Evolutionary conservation across 2,113 vertebrate species (phyloP).

Genomic region (Indicator maculatus): DNA sequence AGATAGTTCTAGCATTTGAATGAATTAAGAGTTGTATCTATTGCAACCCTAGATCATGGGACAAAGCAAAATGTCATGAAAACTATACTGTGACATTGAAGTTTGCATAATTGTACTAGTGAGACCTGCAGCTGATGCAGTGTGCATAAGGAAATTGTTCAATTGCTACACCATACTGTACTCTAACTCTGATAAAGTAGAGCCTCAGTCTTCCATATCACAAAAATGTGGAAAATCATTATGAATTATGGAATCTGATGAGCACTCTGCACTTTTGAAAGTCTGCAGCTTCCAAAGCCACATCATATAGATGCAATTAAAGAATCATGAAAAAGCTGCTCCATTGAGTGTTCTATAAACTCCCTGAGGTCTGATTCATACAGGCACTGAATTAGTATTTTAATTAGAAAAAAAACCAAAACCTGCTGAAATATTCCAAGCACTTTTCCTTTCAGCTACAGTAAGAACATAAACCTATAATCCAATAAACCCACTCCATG

Average conservation of each 20-base stretch:
- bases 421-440: neutral
- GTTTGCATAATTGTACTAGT: neutral
- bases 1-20: neutral
- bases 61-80: neutral
- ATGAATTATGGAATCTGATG: neutral
- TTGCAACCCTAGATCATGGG: neutral
- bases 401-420: neutral
- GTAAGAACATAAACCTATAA: neutral
- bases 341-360: rapidly evolving
- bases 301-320: neutral
- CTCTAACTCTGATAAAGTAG: neutral
- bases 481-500: neutral
- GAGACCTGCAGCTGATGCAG: neutral
- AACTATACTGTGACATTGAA: neutral
- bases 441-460: neutral
- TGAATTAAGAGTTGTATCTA: neutral
- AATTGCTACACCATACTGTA: neutral
- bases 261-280: neutral
- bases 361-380: neutral
- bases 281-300: neutral
- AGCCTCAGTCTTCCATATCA: neutral
- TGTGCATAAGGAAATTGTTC: neutral
- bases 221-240: neutral
- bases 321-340: neutral
- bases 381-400: neutral